Percentiles rank a stretch among this genome's conserved stretches.
phyloP scores from a whole-genome alignment of 2,797 vertebrate genomes.

The Apogon talboti region DNA sequence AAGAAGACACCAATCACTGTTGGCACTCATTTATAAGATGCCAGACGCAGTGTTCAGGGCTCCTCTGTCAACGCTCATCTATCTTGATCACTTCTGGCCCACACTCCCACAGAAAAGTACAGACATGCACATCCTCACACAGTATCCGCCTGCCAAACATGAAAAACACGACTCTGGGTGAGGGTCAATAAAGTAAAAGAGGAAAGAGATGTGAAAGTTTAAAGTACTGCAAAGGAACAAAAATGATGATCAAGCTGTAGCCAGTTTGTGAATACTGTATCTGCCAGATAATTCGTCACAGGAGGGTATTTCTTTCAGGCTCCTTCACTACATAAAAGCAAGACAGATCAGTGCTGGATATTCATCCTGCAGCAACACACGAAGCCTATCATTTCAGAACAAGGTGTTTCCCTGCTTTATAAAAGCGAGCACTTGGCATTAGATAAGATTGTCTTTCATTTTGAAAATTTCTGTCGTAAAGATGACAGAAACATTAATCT shows the following conservation, averaged over 20 bases:
- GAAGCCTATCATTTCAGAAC: conserved; percentile 13
- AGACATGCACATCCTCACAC: conserved; percentile 14
- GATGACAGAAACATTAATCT: neutral
- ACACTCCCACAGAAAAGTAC: conserved; percentile 38
- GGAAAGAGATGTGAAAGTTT: neutral
- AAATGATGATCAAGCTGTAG: neutral
- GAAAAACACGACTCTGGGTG: conserved; percentile 18
- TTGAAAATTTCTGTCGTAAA: neutral
- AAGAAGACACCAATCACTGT: conserved; percentile 27
- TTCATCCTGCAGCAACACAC: conserved; percentile 6
- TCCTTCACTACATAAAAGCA: conserved; percentile 1
- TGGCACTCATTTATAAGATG: conserved; percentile 39
- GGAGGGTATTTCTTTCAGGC: neutral
- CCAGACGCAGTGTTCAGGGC: conserved; percentile 41
- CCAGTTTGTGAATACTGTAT: neutral
- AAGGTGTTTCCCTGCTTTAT: conserved; percentile 5
- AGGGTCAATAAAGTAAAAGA: conserved; percentile 7
- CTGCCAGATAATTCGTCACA: conserved; percentile 6
- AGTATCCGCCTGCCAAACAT: conserved; percentile 40
- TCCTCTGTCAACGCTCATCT: conserved; percentile 37
- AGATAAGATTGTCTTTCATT: neutral
- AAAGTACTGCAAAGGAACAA: neutral
- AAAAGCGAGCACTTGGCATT: conserved; percentile 12
- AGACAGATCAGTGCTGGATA: conserved; percentile 1
- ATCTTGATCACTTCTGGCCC: conserved; percentile 36